Base-by-base conservation (phyloP, 2,113 vertebrate species). In the Engraulis encrasicolus region DNA sequence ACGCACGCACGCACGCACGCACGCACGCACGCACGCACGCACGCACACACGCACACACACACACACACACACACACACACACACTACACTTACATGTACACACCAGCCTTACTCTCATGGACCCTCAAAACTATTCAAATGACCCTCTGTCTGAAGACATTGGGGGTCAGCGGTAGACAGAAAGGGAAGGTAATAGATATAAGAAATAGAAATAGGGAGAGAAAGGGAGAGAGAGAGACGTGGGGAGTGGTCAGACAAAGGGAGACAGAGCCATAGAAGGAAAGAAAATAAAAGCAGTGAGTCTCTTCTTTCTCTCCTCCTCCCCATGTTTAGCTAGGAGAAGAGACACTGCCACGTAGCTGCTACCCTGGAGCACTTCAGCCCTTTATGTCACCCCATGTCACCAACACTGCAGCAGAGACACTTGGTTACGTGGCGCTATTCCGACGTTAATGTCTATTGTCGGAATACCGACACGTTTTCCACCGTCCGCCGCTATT, bases 61-160 rank as follows among this genome's bases (percentile, higher is more conserved):
- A 74, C 14, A 74, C 12, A 34, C 66, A 36, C 34, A 31, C 31
- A 74, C 31, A 74, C 23, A 27, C n/a, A 74, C 66, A 74, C 18
- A 38, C 49, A 48, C 45, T 71, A 48, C 45, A n/a, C 9, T 27
- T 40, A 48, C 50, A 18, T 49, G 83, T n/a, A n/a, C n/a, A n/a
- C n/a, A n/a, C n/a, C n/a, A n/a, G n/a, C n/a, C n/a, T n/a, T n/a
- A n/a, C n/a, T n/a, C n/a, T n/a, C n/a, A 48, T 77, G 58, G 40
- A 40, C 77, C 79, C 19, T 82, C 18, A 49, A 80, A 20, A 66
- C 15, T 54, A 78, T 78, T 74, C 12, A 34, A 74, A 74, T 36
- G 12, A 31, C n/a, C 58, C 58, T 66, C 1, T n/a, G n/a, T n/a
- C n/a, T n/a, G n/a, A n/a, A n/a, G n/a, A n/a, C n/a, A n/a, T n/a